phyloP scores from a whole-genome alignment of 2,888 invertebrate genomes.

The Hyposoter dolosus region DNA sequence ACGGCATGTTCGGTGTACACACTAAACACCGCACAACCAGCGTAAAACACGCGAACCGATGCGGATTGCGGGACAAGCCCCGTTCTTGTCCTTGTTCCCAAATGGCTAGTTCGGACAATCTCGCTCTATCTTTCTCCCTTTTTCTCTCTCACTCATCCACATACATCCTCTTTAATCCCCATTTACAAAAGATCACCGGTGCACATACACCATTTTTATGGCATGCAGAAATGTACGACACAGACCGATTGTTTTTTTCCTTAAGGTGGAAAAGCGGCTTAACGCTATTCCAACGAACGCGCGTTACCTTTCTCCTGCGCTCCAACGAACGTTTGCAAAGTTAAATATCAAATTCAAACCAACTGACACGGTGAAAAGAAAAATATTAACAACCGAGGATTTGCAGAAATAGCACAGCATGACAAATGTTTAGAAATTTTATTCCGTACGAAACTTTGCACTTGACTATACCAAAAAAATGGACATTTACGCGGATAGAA shows the following conservation, averaged over 20 bases:
- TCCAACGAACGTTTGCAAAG: too few species aligned
- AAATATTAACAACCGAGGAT: too few species aligned
- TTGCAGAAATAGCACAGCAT: too few species aligned
- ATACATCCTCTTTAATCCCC: background rate
- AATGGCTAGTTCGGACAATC: constrained; percentile 8
- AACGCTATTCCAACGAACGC: too few species aligned
- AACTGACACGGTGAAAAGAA: too few species aligned
- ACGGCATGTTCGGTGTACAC: constrained; percentile 55
- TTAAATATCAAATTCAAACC: too few species aligned
- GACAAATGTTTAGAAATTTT: too few species aligned
- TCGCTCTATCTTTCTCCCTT: background rate
- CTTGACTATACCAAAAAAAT: too few species aligned
- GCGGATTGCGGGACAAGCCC: constrained; percentile 26
- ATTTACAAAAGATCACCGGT: background rate
- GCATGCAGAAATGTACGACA: background rate
- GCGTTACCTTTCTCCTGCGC: too few species aligned
- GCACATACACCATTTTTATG: background rate
- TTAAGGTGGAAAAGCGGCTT: too few species aligned
- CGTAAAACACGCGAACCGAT: constrained; percentile 59
- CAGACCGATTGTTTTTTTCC: background rate
- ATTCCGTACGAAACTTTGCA: too few species aligned
- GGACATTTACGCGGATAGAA: too few species aligned
- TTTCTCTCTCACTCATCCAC: background rate
- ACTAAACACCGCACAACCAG: constrained; percentile 53
- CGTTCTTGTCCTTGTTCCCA: background rate